phyloP scores from a whole-genome alignment of 2,888 invertebrate genomes.

The Drosophila lutescens region DNA sequence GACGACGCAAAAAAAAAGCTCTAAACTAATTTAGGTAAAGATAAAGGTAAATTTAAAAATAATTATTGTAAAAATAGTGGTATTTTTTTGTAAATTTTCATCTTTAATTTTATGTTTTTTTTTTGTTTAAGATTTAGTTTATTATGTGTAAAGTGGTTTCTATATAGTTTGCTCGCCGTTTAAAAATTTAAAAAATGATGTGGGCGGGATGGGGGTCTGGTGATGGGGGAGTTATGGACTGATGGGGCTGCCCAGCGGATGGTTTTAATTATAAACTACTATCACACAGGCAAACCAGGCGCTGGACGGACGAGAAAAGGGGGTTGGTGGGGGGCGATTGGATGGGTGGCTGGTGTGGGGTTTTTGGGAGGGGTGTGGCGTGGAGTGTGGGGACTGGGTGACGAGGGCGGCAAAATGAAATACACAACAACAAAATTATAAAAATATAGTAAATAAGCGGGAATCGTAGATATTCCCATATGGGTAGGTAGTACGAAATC shows the following conservation, averaged over 20 bases:
- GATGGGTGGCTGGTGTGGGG: background rate
- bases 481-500: conserved; percentile 17
- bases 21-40: conserved; percentile 44
- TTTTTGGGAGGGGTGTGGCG: background rate
- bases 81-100: conserved; percentile 30
- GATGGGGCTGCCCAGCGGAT: conserved; percentile 45
- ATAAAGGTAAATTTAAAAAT: conserved; percentile 62
- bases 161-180: conserved; percentile 54
- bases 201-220: background rate
- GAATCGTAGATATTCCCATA: conserved; percentile 18
- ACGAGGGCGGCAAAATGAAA: conserved; percentile 36
- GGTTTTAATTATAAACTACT: conserved; percentile 84
- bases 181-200: conserved; percentile 42
- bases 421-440: conserved; percentile 46
- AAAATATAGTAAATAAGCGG: conserved; percentile 38
- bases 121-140: conserved; percentile 23
- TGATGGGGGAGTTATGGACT: background rate
- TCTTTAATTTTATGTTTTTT: conserved; percentile 30
- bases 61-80: conserved; percentile 55
- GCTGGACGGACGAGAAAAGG: conserved; percentile 37
- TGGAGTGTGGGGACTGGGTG: background rate
- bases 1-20: conserved; percentile 65
- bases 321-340: background rate
- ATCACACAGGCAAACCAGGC: conserved; percentile 84
- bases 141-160: conserved; percentile 35